Evolutionary conservation across 2,888 invertebrate species (phyloP), one percentile per base, ranked within the genome.

Genomic region (Leptinotarsa tumamoca): DNA sequence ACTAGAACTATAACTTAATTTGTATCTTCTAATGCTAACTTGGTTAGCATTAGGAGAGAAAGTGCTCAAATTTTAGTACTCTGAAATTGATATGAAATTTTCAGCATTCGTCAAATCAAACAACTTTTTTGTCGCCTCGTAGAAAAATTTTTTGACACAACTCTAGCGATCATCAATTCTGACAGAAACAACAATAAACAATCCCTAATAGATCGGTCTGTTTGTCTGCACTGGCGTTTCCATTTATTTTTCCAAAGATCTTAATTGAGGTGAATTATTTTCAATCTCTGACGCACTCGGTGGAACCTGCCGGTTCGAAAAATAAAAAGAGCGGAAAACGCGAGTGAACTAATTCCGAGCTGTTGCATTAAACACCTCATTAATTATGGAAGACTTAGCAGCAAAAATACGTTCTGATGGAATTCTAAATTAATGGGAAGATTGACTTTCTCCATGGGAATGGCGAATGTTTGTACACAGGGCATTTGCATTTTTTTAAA

Each of bases 201-300:
- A 43, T 61, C 52, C 51, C 69, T 27, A 70, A 71, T 66, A 67
- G 68, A 63, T 72, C 69, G 66, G 71, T 43, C 56, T 75, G 72
- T 75, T 72, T 75, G 33, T 54, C 71, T 52, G 67, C 63, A 75
- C 27, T 71, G 56, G 33, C 63, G 58, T 43, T 56, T 23, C 10
- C 33, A 75, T 75, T 75, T 75, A 72, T 75, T 75, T 75, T 72
- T 72, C 66, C 56, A 75, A 68, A 33, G 52, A 63, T 33, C 72
- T 54, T 67, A 75, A 75, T 75, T 75, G 75, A 69, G 75, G 67
- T 66, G 68, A 75, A 72, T 75, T 72, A 72, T 75, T 75, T 75
- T 75, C 68, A 75, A 72, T 68, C 68, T 54, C n/a, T 68, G 75
- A 75, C 75, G 75, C 75, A 75, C 63, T 66, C 49, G 56, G 58